Percentiles rank a stretch among this genome's conserved stretches.
Conservation (phyloP, 2,113 vertebrate species). For the Hystrix brachyura region DNA sequence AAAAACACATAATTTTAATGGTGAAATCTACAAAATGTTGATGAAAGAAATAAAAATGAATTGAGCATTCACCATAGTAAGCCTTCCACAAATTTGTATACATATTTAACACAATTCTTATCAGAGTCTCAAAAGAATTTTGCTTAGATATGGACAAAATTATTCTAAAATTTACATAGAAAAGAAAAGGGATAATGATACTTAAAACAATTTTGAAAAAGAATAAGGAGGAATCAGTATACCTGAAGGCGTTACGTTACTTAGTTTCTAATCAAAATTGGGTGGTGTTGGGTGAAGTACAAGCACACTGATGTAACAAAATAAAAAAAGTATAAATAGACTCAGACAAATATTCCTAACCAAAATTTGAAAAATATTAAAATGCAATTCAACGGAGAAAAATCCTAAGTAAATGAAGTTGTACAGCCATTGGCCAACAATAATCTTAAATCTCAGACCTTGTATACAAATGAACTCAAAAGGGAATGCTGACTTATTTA, state of each 20-base stretch:
- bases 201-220: neutral
- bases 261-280: neutral
- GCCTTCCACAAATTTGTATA: neutral
- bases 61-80: neutral
- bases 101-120: neutral
- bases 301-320: neutral
- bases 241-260: neutral
- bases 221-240: neutral
- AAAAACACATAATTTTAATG: neutral
- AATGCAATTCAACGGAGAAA: neutral
- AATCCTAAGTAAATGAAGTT: neutral
- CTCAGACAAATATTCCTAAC: neutral
- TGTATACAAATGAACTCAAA: neutral
- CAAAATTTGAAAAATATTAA: neutral
- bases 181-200: neutral
- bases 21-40: neutral
- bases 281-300: neutral
- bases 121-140: neutral
- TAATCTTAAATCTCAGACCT: neutral
- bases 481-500: neutral
- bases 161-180: neutral
- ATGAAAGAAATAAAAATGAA: neutral
- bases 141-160: neutral
- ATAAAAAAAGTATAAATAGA: neutral
- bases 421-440: neutral